Conservation (phyloP, 2,797 vertebrate genomes). For the Antennarius maculatus region DNA sequence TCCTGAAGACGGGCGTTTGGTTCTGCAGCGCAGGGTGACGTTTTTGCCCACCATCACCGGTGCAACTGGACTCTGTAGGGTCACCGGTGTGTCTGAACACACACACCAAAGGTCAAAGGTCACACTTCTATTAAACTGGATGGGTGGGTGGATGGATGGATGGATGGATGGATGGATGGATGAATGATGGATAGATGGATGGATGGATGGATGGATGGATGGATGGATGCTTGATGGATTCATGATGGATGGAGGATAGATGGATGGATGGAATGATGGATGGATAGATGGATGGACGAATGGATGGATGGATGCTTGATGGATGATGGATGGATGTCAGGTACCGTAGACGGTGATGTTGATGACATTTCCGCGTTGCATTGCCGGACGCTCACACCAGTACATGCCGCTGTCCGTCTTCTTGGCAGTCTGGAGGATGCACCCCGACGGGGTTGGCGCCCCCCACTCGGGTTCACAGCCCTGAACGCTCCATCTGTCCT, state of each 20-base stretch:
- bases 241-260: no score
- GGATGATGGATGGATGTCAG: no score
- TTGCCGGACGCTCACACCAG: constrained; percentile 42
- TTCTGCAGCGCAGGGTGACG: background rate
- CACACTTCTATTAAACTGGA: background rate
- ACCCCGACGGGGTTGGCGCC: accelerated
- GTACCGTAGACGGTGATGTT: constrained; percentile 26
- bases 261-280: no score
- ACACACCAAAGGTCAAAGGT: background rate
- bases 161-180: no score
- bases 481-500: accelerated
- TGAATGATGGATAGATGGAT: no score
- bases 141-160: no score
- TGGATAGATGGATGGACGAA: no score
- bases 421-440: background rate
- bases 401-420: constrained; percentile 29
- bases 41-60: background rate
- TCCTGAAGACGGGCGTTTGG: background rate
- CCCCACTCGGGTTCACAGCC: constrained; percentile 12
- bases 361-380: constrained; percentile 37
- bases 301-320: no score
- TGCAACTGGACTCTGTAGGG: background rate
- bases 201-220: no score
- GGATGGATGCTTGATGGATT: no score
- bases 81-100: background rate